A percentile compares a stretch with the other conserved stretches of the same genome.
These are phyloP conservation scores for Sebastes taczanowskii DNA, from an alignment of 2,797 vertebrate species.

Conservation along the genomic window DNA sequence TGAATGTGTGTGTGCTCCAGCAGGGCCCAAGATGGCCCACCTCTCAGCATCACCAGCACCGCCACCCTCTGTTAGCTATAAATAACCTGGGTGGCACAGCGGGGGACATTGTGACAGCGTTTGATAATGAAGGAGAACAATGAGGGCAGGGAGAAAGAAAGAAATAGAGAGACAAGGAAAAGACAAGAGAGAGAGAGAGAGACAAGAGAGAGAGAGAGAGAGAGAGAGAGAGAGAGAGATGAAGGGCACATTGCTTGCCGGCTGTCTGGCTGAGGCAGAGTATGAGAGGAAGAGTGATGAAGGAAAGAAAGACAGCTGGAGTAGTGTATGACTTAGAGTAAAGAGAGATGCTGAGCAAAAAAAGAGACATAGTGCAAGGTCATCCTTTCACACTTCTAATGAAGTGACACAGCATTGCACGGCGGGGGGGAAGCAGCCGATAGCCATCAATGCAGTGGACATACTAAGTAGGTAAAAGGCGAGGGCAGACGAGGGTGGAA, in stretches of 20 bases:
- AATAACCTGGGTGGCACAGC: conserved; percentile 73
- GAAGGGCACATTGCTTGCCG: conserved; percentile 46
- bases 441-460: conserved; percentile 60
- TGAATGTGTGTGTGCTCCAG: conserved; percentile 23
- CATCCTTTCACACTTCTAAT: conserved; percentile 76
- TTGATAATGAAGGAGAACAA: conserved; percentile 78
- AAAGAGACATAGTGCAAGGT: conserved; percentile 75
- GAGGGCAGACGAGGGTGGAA: neutral
- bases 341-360: conserved; percentile 38
- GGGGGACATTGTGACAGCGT: conserved; percentile 66
- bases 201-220: conserved; percentile 26
- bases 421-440: conserved; percentile 46
- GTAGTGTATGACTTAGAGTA: conserved; percentile 53
- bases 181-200: conserved; percentile 35
- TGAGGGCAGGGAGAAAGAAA: conserved; percentile 62
- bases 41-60: conserved; percentile 57
- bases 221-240: conserved; percentile 28
- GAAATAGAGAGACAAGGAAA: conserved; percentile 59
- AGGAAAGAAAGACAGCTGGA: conserved; percentile 56
- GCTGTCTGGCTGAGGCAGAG: conserved; percentile 35
- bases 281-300: conserved; percentile 61
- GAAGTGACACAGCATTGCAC: conserved; percentile 73
- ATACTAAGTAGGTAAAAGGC: conserved; percentile 32
- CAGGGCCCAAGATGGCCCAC: conserved; percentile 50
- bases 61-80: conserved; percentile 68